Percentiles rank a stretch among this genome's conserved stretches.
Conservation (phyloP, 1,140 invertebrate species). For the Phenacoccus solenopsis region DNA sequence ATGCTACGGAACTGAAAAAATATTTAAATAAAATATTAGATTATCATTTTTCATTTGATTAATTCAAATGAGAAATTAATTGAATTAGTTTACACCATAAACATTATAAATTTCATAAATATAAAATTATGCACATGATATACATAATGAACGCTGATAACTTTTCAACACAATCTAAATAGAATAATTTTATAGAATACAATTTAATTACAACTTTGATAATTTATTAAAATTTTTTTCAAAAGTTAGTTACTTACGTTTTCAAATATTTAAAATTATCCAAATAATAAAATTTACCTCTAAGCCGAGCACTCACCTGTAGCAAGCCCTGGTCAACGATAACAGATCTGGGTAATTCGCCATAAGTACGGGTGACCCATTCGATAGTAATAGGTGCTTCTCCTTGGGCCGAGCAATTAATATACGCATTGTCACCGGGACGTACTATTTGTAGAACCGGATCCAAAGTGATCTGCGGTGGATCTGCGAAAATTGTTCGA, state of each 20-base stretch:
- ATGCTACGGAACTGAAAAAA: conserved; percentile 54
- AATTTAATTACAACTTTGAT: too few relatives aligned
- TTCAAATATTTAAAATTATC: too few relatives aligned
- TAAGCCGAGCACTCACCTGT: not conserved
- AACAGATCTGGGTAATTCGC: conserved; percentile 44
- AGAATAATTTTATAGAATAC: too few relatives aligned
- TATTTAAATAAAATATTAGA: conserved; percentile 12
- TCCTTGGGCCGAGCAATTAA: conserved; percentile 51
- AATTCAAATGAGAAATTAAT: not conserved
- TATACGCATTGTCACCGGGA: conserved; percentile 58
- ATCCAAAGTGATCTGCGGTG: conserved; percentile 52
- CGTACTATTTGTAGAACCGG: conserved; percentile 59
- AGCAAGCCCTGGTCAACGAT: conserved; percentile 14
- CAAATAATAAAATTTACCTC: too few relatives aligned
- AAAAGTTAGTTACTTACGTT: too few relatives aligned
- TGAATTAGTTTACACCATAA: not conserved
- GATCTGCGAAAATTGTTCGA: conserved; percentile 31
- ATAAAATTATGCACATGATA: not conserved
- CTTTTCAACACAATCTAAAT: too few relatives aligned
- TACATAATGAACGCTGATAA: not conserved
- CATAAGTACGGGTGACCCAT: conserved; percentile 56
- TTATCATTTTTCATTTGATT: not conserved
- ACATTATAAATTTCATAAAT: not conserved
- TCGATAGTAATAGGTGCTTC: conserved; percentile 61
- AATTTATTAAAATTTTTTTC: too few relatives aligned